Conservation (phyloP, 2,797 vertebrate species). For the Poeciliopsis gracilis region DNA sequence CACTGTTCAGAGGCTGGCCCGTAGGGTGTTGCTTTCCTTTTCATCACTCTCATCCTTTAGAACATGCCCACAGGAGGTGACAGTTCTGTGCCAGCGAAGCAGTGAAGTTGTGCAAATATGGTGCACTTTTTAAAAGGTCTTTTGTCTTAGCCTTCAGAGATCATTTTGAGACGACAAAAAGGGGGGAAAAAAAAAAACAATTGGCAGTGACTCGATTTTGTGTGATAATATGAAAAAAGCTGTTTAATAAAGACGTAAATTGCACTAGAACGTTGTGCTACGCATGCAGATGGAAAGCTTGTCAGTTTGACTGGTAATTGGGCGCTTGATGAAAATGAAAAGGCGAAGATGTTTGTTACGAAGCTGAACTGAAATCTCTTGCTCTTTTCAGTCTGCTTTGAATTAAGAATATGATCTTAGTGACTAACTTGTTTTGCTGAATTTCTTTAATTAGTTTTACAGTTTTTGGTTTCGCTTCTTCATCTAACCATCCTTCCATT, state of each 20-base stretch:
- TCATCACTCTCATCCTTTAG: slow-evolving; percentile 74
- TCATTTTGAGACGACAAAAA: slow-evolving; percentile 32
- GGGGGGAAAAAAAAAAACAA: background rate
- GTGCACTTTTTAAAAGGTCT: slow-evolving; percentile 38
- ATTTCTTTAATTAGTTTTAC: background rate
- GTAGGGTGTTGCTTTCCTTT: slow-evolving; percentile 72
- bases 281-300: slow-evolving; percentile 7
- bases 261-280: background rate
- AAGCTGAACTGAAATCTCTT: slow-evolving; percentile 17
- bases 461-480: background rate
- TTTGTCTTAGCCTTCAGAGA: slow-evolving; percentile 56
- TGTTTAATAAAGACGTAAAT: background rate
- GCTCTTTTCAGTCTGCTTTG: slow-evolving; percentile 9
- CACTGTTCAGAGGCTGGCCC: slow-evolving; percentile 67
- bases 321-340: slow-evolving; percentile 21
- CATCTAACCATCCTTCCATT: background rate
- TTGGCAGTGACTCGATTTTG: slow-evolving; percentile 17
- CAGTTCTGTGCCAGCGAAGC: slow-evolving; percentile 41
- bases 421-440: no score
- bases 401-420: slow-evolving; percentile 10
- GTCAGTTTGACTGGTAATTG: slow-evolving; percentile 13
- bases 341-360: slow-evolving; percentile 26
- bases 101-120: slow-evolving; percentile 41
- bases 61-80: slow-evolving; percentile 69
- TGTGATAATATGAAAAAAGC: background rate